Conservation (phyloP, 2,113 vertebrate species). For the Promerops cafer region DNA sequence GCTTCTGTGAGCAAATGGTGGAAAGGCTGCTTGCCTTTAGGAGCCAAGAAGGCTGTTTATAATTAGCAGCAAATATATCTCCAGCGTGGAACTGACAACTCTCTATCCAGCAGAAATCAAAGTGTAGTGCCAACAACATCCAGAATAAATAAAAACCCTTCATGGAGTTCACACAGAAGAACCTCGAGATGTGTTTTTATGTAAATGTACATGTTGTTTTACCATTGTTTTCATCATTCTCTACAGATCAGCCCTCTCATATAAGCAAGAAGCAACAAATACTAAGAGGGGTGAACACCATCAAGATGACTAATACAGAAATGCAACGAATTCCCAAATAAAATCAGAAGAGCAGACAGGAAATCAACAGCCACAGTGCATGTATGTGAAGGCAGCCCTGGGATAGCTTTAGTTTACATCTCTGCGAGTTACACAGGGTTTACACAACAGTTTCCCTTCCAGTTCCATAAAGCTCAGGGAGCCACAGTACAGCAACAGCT, state of each 20-base stretch:
- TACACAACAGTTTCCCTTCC: background rate
- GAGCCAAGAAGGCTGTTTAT: background rate
- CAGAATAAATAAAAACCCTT: background rate
- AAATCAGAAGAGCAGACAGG: background rate
- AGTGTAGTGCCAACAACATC: background rate
- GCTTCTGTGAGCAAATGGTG: background rate
- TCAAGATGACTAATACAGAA: background rate
- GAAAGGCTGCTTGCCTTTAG: background rate
- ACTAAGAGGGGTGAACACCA: background rate
- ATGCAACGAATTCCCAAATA: background rate
- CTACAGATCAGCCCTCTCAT: background rate
- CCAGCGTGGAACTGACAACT: background rate
- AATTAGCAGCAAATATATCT: constrained; percentile 3
- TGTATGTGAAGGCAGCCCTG: background rate
- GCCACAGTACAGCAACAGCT: background rate
- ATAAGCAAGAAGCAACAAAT: background rate
- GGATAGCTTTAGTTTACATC: background rate
- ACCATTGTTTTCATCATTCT: background rate
- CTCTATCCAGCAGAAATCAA: background rate
- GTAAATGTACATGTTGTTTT: background rate
- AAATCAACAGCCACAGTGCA: background rate
- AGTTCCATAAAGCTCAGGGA: background rate
- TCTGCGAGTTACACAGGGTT: background rate
- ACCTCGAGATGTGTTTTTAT: background rate
- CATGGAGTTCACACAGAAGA: background rate